phyloP scores from a whole-genome alignment of 2,797 vertebrate species.

The Sebastes ruberrimus region DNA sequence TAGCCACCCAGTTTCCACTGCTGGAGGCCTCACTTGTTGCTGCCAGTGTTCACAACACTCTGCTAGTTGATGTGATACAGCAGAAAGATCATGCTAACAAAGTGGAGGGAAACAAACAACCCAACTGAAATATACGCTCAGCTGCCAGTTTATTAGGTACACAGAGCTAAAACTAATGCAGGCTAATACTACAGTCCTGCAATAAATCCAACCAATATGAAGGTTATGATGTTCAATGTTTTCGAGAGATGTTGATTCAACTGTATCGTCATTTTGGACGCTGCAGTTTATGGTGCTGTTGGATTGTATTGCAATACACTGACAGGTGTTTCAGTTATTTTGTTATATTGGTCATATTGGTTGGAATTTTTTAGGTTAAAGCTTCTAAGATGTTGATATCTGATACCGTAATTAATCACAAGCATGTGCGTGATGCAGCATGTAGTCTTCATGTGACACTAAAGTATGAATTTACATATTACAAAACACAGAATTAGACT shows the following conservation, averaged over 20 bases:
- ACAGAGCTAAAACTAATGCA: not conserved
- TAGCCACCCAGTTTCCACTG: not conserved
- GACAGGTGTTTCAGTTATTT: not conserved
- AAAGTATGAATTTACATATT: not conserved
- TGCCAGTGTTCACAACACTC: not conserved
- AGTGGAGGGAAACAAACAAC: not conserved
- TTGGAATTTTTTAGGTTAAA: too few species aligned
- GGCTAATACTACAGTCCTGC: not conserved
- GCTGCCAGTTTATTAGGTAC: not conserved
- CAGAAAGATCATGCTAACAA: not conserved
- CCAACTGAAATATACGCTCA: not conserved
- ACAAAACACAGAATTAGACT: not conserved
- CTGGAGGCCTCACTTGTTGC: not conserved
- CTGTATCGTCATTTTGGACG: not conserved
- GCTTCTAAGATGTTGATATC: not conserved
- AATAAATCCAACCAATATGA: not conserved
- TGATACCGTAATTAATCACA: not conserved
- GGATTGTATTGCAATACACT: not conserved
- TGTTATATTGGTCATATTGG: too few species aligned
- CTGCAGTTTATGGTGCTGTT: not conserved
- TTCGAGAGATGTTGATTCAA: not conserved
- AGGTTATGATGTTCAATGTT: not conserved
- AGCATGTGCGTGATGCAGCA: not conserved
- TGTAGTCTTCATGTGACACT: not conserved
- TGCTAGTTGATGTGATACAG: not conserved